phyloP scores from a whole-genome alignment of 2,797 vertebrate genomes.

The Benthosema pterotum region DNA sequence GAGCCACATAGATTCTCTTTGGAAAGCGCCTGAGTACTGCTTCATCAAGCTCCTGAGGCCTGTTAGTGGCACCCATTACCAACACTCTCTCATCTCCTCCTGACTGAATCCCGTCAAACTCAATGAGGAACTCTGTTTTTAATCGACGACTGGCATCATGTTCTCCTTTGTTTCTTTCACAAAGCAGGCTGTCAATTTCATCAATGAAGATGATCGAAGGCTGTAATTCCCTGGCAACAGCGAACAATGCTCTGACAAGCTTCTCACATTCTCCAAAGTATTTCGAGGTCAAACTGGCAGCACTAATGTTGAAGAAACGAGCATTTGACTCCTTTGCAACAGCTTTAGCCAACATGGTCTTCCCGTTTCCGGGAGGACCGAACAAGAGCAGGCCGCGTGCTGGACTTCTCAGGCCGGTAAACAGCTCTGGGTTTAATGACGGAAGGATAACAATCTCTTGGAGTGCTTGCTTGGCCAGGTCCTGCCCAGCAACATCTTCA shows the following conservation, averaged over 20 bases:
- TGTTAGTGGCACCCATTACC: constrained; percentile 98
- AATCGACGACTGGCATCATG: constrained; percentile 94
- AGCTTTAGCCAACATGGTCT: constrained; percentile 99
- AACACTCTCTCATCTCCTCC: constrained; percentile 91
- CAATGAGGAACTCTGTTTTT: constrained; percentile 96
- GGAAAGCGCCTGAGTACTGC: constrained; percentile 95
- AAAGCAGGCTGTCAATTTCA: constrained; percentile 95
- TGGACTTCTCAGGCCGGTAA: constrained; percentile 94
- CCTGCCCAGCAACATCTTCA: constrained; percentile 93
- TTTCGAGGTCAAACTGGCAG: constrained; percentile 98
- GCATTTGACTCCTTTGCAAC: constrained; percentile 96
- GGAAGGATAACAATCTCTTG: constrained; percentile 99
- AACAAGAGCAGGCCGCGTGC: constrained; percentile 95
- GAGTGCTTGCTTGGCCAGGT: constrained; percentile 94
- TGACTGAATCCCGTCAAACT: constrained; percentile 97
- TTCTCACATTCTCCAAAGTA: constrained; percentile 98
- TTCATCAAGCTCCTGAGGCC: constrained; percentile 97
- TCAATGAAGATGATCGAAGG: constrained; percentile 98
- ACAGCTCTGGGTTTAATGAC: constrained; percentile 95
- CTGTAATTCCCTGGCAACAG: constrained; percentile 95
- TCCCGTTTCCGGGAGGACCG: constrained; percentile 96
- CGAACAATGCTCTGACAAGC: constrained; percentile 94
- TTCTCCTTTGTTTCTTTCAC: constrained; percentile 95
- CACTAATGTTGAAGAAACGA: constrained; percentile 97
- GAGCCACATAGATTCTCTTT: constrained; percentile 92